phyloP scores from a whole-genome alignment of 2,888 invertebrate genomes.

The Argyra leucocephala region DNA sequence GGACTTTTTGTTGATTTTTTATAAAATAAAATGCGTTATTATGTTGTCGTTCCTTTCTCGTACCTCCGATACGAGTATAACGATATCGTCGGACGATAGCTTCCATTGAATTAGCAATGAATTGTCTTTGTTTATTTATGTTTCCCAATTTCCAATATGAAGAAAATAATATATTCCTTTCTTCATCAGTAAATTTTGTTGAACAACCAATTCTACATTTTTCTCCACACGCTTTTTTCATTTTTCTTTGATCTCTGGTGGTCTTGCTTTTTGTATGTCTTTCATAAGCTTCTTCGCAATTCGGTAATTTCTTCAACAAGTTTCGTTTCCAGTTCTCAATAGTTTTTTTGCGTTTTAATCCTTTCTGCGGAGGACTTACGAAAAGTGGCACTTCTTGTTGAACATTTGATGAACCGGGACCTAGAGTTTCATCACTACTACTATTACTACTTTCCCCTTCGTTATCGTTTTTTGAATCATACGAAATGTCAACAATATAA shows the following conservation, averaged over 20 bases:
- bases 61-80: constrained; percentile 11
- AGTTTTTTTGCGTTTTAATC: constrained; percentile 11
- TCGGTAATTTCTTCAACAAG: constrained; percentile 12
- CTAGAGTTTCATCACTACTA: background rate
- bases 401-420: background rate
- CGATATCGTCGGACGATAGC: constrained; percentile 8
- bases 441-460: background rate
- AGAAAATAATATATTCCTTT: background rate
- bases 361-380: constrained; percentile 10
- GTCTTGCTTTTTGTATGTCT: constrained; percentile 9
- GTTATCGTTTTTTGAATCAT: background rate
- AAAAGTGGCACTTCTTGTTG: background rate
- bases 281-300: constrained; percentile 13
- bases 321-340: constrained; percentile 15
- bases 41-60: constrained; percentile 14
- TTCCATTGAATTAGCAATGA: constrained; percentile 8
- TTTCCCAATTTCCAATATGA: no score
- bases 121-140: background rate
- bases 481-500: background rate
- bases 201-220: constrained; percentile 15
- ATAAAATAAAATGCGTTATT: constrained; percentile 15
- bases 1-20: constrained; percentile 13
- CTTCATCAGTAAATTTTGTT: constrained; percentile 11
- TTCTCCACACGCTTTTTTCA: constrained; percentile 11
- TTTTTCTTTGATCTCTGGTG: constrained; percentile 11